These are phyloP conservation scores for Ochropleura leucogaster DNA, from an alignment of 2,888 invertebrate species.

Conservation along the genomic window DNA sequence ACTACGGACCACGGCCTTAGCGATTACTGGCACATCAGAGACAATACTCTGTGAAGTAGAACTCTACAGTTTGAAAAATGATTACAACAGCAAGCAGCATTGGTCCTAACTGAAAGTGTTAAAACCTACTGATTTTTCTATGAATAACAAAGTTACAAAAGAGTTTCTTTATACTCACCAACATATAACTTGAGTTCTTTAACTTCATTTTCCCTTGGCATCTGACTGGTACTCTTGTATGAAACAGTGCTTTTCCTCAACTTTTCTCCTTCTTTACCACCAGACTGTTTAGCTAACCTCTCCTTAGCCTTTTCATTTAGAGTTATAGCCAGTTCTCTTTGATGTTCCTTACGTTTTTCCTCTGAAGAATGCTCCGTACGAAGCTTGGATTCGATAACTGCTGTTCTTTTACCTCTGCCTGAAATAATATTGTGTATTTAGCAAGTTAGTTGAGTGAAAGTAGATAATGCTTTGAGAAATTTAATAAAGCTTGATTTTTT, in stretches of 20 bases:
- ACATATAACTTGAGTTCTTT: slow-evolving; percentile 98
- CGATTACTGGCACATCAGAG: background rate
- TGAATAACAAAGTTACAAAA: background rate
- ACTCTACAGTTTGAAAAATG: background rate
- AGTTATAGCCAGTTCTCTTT: slow-evolving; percentile 97
- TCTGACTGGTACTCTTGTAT: slow-evolving; percentile 97
- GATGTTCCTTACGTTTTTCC: slow-evolving; percentile 99
- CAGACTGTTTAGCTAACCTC: slow-evolving; percentile 96
- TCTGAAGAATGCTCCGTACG: slow-evolving; percentile 98
- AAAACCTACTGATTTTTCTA: background rate
- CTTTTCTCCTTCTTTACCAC: slow-evolving; percentile 96
- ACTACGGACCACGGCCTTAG: too few relatives aligned
- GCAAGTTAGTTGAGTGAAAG: background rate
- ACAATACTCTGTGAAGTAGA: background rate
- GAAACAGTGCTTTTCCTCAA: slow-evolving; percentile 98
- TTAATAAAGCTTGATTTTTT: background rate
- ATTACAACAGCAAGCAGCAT: background rate
- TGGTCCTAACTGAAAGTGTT: background rate
- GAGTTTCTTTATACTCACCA: slow-evolving; percentile 90
- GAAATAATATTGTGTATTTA: slow-evolving; percentile 58
- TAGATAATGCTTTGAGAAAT: background rate
- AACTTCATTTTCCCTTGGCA: slow-evolving; percentile 98
- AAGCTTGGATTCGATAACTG: slow-evolving; percentile 97
- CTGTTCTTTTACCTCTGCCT: slow-evolving; percentile 95
- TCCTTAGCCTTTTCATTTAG: slow-evolving; percentile 98